phyloP scores from a whole-genome alignment of 1,140 invertebrate species.

The Amphibalanus amphitrite region DNA sequence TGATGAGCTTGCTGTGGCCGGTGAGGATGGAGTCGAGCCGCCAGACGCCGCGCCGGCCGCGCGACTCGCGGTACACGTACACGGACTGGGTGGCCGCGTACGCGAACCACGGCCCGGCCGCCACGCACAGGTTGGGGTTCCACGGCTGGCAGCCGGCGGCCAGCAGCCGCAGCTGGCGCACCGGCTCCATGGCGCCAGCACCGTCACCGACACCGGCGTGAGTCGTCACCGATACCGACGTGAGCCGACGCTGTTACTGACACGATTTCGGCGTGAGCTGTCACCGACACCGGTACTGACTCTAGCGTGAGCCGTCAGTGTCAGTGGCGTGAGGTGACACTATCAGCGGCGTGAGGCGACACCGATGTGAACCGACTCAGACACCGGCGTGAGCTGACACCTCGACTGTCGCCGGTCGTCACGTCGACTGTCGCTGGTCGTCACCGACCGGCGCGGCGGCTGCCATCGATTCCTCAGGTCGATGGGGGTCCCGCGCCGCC shows the following conservation, averaged over 20 bases:
- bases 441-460: no score
- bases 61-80: conserved; percentile 29
- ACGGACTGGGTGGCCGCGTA: conserved; percentile 33
- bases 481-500: background rate
- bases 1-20: conserved; percentile 32
- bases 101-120: conserved; percentile 27
- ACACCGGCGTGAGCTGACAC: no score
- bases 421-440: no score
- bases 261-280: no score
- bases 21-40: conserved; percentile 30
- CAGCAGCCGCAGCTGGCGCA: conserved; percentile 21
- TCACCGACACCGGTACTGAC: no score
- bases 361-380: no score
- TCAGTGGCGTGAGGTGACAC: no score
- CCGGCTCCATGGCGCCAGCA: conserved; percentile 13
- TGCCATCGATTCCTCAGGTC: background rate
- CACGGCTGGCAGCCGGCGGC: conserved; percentile 29
- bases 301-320: no score
- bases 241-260: no score
- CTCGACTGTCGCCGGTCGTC: no score
- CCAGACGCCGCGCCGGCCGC: conserved; percentile 24
- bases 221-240: no score
- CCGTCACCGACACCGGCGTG: background rate
- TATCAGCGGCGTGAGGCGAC: no score
- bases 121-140: conserved; percentile 28